These are phyloP conservation scores for Trissolcus japonicus DNA, from an alignment of 2,888 invertebrate species.

Conservation along the genomic window DNA sequence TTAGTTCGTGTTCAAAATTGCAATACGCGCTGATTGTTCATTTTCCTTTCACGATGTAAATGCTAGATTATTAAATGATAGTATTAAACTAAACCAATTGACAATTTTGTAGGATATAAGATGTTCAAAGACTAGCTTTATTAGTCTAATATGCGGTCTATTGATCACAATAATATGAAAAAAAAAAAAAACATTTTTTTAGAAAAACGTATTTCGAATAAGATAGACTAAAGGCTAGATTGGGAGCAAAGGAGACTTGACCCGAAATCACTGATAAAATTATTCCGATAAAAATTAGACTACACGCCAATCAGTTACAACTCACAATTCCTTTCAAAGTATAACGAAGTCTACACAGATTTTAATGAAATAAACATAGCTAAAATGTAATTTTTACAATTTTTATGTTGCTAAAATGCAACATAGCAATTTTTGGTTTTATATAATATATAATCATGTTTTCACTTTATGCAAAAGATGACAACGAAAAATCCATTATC, in stretches of 20 bases:
- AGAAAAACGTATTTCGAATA: slow-evolving; percentile 31
- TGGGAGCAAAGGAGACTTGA: slow-evolving; percentile 2
- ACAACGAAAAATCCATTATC: too few species aligned
- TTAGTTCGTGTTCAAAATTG: slow-evolving; percentile 50
- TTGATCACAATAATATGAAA: slow-evolving; percentile 28
- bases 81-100: slow-evolving; percentile 28
- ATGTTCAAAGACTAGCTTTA: slow-evolving; percentile 43
- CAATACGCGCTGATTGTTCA: slow-evolving; percentile 51
- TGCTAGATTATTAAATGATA: slow-evolving; percentile 31
- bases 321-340: neutral
- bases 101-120: slow-evolving; percentile 43
- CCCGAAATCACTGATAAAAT: neutral
- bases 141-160: slow-evolving; percentile 45
- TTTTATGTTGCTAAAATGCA: too few species aligned
- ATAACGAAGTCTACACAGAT: neutral
- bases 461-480: too few species aligned
- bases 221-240: slow-evolving; percentile 40
- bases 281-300: neutral
- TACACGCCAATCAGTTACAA: neutral
- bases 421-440: too few species aligned
- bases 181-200: slow-evolving; percentile 9
- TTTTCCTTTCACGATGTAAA: slow-evolving; percentile 20
- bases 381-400: too few species aligned
- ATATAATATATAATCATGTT: too few species aligned
- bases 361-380: neutral